These are phyloP conservation scores for Hypomesus transpacificus DNA, from an alignment of 2,113 vertebrate species.

Conservation along the genomic window DNA sequence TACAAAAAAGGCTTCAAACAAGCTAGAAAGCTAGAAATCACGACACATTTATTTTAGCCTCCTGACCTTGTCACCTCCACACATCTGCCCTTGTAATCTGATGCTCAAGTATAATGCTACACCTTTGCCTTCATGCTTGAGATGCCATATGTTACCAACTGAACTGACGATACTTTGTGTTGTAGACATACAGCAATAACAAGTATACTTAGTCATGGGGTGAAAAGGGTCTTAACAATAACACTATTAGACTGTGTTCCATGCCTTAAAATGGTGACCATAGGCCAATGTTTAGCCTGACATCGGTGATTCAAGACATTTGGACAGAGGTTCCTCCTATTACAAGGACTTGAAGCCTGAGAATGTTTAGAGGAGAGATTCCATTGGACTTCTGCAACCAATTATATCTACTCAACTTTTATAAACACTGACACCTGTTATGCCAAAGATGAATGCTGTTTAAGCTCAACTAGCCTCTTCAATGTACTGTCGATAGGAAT, in stretches of 20 bases:
- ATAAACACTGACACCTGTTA: conserved; percentile 19
- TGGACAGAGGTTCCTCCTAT: background rate
- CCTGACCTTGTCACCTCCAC: conserved; percentile 22
- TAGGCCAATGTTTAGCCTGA: background rate
- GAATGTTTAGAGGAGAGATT: conserved; percentile 34
- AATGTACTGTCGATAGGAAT: background rate
- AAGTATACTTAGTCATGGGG: background rate
- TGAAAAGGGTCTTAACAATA: conserved; percentile 27
- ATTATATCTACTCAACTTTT: conserved; percentile 12
- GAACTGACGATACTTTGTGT: background rate
- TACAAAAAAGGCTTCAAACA: background rate
- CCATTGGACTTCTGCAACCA: conserved; percentile 15
- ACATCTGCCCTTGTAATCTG: conserved; percentile 30
- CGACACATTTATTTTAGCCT: background rate
- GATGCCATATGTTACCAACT: background rate
- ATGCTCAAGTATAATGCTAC: conserved; percentile 20
- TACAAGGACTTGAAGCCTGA: background rate
- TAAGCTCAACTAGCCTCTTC: background rate
- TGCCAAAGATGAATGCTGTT: background rate
- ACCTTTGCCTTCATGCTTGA: background rate
- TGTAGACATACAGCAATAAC: conserved; percentile 27
- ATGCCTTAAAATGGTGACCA: background rate
- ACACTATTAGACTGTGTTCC: background rate
- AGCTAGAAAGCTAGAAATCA: conserved; percentile 21
- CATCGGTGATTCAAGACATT: background rate